Conservation (phyloP, 2,113 vertebrate species). For the Oreocharis arfaki region DNA sequence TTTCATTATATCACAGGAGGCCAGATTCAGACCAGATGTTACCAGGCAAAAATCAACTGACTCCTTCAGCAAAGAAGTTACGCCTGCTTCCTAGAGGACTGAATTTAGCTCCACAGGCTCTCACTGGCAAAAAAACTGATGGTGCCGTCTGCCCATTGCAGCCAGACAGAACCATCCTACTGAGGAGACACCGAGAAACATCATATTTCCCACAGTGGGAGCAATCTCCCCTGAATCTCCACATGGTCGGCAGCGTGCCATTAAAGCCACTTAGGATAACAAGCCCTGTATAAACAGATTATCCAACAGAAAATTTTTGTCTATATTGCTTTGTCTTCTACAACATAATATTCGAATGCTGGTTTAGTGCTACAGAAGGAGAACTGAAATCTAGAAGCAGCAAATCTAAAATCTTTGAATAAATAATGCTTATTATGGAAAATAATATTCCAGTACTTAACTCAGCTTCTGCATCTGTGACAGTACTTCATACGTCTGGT, state of each 20-base stretch:
- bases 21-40: background rate
- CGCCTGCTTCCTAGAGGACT: background rate
- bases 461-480: background rate
- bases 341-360: background rate
- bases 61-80: background rate
- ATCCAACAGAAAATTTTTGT: background rate
- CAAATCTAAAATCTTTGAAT: background rate
- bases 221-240: background rate
- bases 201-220: background rate
- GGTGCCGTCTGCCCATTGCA: background rate
- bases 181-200: background rate
- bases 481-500: background rate
- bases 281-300: background rate
- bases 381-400: background rate
- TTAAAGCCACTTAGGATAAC: background rate
- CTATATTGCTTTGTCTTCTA: background rate
- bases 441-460: background rate
- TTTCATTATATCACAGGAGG: background rate
- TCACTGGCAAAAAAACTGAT: background rate
- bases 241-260: fast-evolving
- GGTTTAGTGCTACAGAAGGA: background rate
- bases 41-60: background rate
- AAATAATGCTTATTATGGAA: background rate
- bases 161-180: background rate
- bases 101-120: background rate